Conservation (phyloP, 2,113 vertebrate species). For the Pterocles burchelli region DNA sequence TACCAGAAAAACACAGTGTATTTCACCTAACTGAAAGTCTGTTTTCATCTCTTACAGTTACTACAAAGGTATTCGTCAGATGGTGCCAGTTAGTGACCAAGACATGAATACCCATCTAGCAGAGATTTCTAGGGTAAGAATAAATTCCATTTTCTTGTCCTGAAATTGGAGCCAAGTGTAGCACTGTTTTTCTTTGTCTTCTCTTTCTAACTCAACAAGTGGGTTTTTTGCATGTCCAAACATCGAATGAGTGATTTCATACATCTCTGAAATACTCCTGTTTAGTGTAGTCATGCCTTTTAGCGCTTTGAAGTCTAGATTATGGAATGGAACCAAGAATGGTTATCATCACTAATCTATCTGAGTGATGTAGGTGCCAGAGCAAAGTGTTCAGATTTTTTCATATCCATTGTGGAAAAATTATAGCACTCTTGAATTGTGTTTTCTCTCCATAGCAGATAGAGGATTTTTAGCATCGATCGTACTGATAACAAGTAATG, state of each 20-base stretch:
- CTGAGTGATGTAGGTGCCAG: neutral
- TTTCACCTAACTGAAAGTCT: neutral
- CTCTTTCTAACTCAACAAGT: neutral
- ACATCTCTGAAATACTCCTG: neutral
- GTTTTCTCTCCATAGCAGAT: neutral
- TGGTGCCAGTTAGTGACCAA: constrained; percentile 96
- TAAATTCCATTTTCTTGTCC: neutral
- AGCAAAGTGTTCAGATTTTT: neutral
- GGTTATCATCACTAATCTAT: neutral
- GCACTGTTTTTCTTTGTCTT: neutral
- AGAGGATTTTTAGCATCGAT: neutral
- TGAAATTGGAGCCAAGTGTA: neutral
- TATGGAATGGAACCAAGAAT: neutral
- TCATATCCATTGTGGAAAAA: neutral
- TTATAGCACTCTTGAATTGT: neutral
- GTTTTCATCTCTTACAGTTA: constrained; percentile 78
- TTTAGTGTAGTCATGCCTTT: neutral
- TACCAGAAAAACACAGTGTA: neutral
- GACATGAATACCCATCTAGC: constrained; percentile 99
- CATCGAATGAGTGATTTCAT: neutral
- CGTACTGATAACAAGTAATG: neutral
- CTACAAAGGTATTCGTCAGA: constrained; percentile 95
- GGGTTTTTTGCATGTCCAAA: neutral
- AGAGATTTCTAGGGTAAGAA: constrained; percentile 95
- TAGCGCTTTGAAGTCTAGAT: neutral